Conservation (phyloP, 2,888 invertebrate genomes). For the Spodoptera exigua region DNA sequence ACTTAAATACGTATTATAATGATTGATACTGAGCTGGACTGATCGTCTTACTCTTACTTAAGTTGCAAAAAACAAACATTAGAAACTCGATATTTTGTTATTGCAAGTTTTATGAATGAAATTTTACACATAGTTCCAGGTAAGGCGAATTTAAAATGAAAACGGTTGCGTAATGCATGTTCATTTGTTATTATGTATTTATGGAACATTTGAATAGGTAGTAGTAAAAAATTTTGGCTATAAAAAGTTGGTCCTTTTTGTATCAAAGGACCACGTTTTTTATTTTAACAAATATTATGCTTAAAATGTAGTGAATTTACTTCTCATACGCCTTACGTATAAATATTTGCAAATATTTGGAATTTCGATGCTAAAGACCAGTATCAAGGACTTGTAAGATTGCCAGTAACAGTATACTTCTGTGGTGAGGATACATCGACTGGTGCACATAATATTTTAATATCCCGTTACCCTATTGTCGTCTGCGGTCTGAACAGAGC, state of each 20-base stretch:
- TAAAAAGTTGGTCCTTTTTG: not conserved
- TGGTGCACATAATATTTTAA: conserved; percentile 46
- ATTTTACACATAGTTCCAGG: conserved; percentile 25
- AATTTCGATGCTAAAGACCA: conserved; percentile 6
- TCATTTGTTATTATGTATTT: not conserved
- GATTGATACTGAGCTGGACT: conserved; percentile 33
- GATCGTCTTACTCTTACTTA: conserved; percentile 8
- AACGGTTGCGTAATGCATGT: not conserved
- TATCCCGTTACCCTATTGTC: conserved; percentile 55
- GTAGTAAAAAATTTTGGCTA: not conserved
- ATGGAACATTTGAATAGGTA: not conserved
- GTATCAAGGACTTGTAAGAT: conserved; percentile 19
- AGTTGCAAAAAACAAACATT: conserved; percentile 11
- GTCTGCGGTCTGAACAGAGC: conserved; percentile 42
- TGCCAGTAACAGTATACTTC: conserved; percentile 44
- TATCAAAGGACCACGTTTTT: not conserved
- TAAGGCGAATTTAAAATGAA: not conserved
- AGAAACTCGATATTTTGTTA: conserved; percentile 20
- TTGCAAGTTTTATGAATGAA: conserved; percentile 38
- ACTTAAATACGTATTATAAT: too few relatives aligned
- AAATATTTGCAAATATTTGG: not conserved
- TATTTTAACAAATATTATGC: not conserved
- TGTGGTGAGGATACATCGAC: conserved; percentile 45
- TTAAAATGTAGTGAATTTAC: too few relatives aligned
- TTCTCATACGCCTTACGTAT: too few relatives aligned